These are phyloP conservation scores for Bradysia coprophila DNA, from an alignment of 1,140 invertebrate genomes.

Conservation along the genomic window DNA sequence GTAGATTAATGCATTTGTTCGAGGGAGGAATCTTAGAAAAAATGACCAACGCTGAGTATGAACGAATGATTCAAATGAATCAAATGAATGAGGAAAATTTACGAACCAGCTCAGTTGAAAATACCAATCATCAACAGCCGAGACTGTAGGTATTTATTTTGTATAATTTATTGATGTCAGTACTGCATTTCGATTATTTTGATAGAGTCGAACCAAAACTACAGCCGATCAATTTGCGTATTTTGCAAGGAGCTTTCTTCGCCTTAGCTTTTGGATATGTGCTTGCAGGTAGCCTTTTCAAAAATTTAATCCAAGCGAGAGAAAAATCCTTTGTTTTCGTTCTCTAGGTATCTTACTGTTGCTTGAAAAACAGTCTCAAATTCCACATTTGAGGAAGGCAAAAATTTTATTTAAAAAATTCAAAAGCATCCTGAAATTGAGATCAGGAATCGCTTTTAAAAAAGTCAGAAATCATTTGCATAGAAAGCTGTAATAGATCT, in stretches of 20 bases:
- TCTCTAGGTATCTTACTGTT: too few relatives aligned
- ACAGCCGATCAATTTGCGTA: slow-evolving; percentile 38
- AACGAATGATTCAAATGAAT: slow-evolving; percentile 37
- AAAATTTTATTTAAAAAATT: too few relatives aligned
- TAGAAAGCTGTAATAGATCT: too few relatives aligned
- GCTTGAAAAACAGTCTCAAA: too few relatives aligned
- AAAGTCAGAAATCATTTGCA: too few relatives aligned
- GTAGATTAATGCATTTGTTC: slow-evolving; percentile 44
- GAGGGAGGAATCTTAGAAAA: slow-evolving; percentile 49
- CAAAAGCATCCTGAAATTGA: too few relatives aligned
- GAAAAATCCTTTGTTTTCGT: too few relatives aligned
- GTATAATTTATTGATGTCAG: slow-evolving; percentile 11
- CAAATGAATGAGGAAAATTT: slow-evolving; percentile 14
- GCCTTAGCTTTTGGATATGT: slow-evolving; percentile 33
- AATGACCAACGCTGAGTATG: slow-evolving; percentile 48
- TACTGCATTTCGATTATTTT: background rate
- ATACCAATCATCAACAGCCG: slow-evolving; percentile 1
- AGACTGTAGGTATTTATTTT: background rate
- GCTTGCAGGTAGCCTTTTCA: slow-evolving; percentile 12
- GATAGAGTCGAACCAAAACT: slow-evolving; percentile 10
- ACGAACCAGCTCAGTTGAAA: slow-evolving; percentile 1
- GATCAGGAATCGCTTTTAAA: too few relatives aligned
- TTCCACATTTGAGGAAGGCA: too few relatives aligned
- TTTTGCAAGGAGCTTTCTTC: slow-evolving; percentile 46
- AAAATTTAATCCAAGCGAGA: too few relatives aligned